These are phyloP conservation scores for Cryptops parisi DNA, from an alignment of 2,888 invertebrate species.

Conservation along the genomic window DNA sequence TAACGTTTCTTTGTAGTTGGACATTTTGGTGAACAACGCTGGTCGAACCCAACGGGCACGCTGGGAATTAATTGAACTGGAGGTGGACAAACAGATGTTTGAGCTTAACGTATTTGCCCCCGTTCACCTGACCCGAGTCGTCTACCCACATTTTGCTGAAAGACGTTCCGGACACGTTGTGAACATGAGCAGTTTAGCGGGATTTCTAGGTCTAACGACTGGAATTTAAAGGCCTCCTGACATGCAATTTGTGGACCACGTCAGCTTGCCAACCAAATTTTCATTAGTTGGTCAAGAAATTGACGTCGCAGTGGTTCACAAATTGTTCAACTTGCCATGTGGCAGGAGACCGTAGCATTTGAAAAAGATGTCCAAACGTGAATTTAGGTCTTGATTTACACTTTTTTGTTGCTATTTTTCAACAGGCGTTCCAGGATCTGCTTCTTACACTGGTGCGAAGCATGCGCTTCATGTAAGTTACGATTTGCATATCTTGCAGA, in stretches of 20 bases:
- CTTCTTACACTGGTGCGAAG: slow-evolving; percentile 56
- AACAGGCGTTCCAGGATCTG: slow-evolving; percentile 45
- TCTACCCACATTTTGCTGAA: slow-evolving; percentile 46
- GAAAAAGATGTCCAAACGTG: no score
- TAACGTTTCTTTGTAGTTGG: slow-evolving; percentile 46
- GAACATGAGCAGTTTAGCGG: slow-evolving; percentile 58
- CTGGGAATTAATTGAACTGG: slow-evolving; percentile 52
- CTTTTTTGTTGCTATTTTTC: background rate
- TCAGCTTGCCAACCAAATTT: no score
- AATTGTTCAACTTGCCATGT: no score
- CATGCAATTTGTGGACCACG: no score
- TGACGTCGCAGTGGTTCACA: no score
- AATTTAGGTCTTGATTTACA: background rate
- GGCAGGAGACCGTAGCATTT: no score
- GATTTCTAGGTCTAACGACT: slow-evolving; percentile 6
- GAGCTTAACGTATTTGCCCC: slow-evolving; percentile 61
- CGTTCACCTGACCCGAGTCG: slow-evolving; percentile 52
- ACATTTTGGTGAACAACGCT: slow-evolving; percentile 66
- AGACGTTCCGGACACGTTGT: slow-evolving; percentile 49
- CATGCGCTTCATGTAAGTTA: slow-evolving; percentile 54
- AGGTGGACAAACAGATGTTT: slow-evolving; percentile 57
- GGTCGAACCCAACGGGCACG: slow-evolving; percentile 59
- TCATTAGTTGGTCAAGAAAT: no score
- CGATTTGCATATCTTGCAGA: no score
- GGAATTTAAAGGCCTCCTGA: no score